phyloP scores from a whole-genome alignment of 2,113 vertebrate genomes.

The Onychostoma macrolepis region DNA sequence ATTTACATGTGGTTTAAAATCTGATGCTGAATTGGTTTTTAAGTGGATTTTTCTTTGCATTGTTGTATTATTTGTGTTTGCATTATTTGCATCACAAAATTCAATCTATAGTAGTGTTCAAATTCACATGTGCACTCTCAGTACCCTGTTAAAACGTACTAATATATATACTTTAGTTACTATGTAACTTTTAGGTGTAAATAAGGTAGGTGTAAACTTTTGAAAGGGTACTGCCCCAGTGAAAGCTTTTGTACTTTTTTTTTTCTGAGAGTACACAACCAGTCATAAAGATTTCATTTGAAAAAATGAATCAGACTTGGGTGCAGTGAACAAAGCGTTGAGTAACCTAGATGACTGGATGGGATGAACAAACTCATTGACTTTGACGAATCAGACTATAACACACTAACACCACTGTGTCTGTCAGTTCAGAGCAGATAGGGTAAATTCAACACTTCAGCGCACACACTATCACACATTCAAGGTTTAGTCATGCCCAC shows the following conservation, averaged over 20 bases:
- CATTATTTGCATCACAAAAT: neutral
- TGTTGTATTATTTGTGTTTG: too few species aligned
- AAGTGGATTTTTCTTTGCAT: neutral
- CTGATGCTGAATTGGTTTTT: neutral
- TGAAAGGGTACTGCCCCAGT: too few species aligned
- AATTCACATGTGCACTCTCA: neutral
- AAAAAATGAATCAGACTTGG: neutral
- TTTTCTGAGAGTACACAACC: too few species aligned
- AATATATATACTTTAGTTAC: too few species aligned
- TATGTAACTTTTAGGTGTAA: neutral
- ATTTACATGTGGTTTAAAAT: neutral
- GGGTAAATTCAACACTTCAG: neutral
- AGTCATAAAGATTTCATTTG: neutral
- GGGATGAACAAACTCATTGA: neutral
- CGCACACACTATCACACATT: neutral
- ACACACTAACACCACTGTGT: conserved; percentile 6
- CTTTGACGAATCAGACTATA: neutral
- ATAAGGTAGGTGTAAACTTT: too few species aligned
- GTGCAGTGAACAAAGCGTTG: neutral
- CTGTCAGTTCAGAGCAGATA: neutral
- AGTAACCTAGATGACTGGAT: neutral
- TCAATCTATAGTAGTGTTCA: neutral
- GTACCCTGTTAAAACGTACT: too few species aligned
- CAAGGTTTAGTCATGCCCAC: conserved; percentile 1
- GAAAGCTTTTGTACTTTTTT: too few species aligned